A percentile compares a stretch with the other conserved stretches of the same genome.
Evolutionary conservation across 2,888 invertebrate genomes (phyloP).

Genomic region (Pristionchus fissidentatus): DNA sequence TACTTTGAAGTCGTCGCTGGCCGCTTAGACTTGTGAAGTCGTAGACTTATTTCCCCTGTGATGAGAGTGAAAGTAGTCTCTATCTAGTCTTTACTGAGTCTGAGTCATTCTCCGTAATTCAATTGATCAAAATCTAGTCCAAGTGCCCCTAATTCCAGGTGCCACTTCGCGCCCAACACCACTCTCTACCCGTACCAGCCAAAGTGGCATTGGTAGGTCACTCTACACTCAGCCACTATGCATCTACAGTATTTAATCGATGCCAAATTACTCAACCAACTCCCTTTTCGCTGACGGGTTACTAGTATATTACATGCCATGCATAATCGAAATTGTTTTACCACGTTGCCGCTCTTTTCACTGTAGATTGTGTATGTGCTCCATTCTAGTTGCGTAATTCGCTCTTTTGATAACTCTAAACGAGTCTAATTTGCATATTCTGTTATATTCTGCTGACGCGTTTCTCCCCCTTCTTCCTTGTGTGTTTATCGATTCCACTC

Average conservation of each 20-base stretch:
- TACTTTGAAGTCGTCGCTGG: not conserved
- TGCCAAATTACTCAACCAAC: slow-evolving; percentile 13
- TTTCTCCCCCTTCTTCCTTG: slow-evolving; percentile 7
- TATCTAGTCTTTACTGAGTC: no score
- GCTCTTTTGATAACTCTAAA: not conserved
- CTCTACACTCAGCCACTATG: not conserved
- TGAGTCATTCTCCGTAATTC: not conserved
- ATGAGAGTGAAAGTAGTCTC: no score
- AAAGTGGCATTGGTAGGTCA: slow-evolving; percentile 54
- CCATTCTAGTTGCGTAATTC: not conserved
- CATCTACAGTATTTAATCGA: not conserved
- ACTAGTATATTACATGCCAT: slow-evolving; percentile 5
- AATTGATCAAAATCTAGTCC: not conserved
- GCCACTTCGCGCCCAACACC: slow-evolving; percentile 59
- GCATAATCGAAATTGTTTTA: slow-evolving; percentile 12
- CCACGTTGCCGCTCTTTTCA: not conserved
- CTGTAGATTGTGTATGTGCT: slow-evolving; percentile 10
- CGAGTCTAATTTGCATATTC: slow-evolving; percentile 36
- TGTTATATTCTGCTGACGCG: slow-evolving; percentile 24
- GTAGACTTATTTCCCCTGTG: no score
- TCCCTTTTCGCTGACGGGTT: not conserved
- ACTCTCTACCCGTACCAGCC: slow-evolving; percentile 62
- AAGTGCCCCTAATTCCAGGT: slow-evolving; percentile 41
- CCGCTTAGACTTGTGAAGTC: no score
- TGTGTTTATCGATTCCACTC: no score